Evolutionary conservation across 1,140 invertebrate species (phyloP), one percentile per base, ranked within the genome.

Genomic region (Caerostris darwini): DNA sequence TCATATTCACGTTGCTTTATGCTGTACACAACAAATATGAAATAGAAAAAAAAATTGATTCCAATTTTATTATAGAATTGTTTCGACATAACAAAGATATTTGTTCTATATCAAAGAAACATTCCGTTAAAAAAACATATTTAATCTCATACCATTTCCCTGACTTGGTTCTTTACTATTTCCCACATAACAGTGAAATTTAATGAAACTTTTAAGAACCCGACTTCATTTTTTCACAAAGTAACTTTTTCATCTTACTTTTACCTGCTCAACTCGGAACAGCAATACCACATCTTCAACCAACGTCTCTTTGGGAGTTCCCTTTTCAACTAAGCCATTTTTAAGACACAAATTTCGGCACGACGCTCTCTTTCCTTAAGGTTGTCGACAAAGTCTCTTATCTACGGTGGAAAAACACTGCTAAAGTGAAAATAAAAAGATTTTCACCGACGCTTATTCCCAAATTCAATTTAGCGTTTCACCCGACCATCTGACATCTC

Each of bases 361-460:
- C 7, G n/a, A 7, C 4, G n/a, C 3, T 5, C n/a, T 14, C 7
- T 3, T 5, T 12, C 12, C 34, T 4, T 50, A 77, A 83, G 17
- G 56, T 0, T n/a, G 0, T 14, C 56, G 12, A 57, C 82, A 56
- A 54, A 83, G 50, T 50, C 71, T 50, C 53, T 53, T 53, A 77
- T 54, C n/a, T 57, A 19, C 57, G 2, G 14, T 4, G 2, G 54
- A 58, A 83, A 83, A 58, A 83, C 34, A 19, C 34, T 10, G 4
- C 8, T 10, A 10, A 3, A 14, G 6, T n/a, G 54, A 34, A 83
- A 58, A 83, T 19, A 83, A 83, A 83, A 83, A 83, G 82, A 57
- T 83, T n/a, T 83, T 19, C 7, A 7, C 17, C 56, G n/a, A 58
- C 82, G 54, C 82, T 83, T 83, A 83, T 83, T 83, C 56, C n/a